phyloP scores from a whole-genome alignment of 2,113 vertebrate genomes.

The Rhipidura dahli region DNA sequence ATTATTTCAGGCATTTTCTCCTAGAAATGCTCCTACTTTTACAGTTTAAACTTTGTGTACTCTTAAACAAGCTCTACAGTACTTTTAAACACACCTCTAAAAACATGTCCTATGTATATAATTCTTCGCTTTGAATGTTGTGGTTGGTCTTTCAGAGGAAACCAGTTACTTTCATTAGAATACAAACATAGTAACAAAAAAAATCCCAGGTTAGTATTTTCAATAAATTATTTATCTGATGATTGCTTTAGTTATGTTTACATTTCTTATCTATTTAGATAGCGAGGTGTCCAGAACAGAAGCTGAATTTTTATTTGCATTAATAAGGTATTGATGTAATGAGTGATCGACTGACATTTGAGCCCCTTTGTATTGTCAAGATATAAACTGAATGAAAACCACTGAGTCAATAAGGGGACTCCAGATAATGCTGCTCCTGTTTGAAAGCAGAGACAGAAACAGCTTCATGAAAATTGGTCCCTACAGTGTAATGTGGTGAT shows the following conservation, averaged over 20 bases:
- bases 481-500: neutral
- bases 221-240: neutral
- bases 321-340: neutral
- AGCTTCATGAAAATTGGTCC: neutral
- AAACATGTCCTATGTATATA: neutral
- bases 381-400: neutral
- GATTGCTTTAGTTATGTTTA: neutral
- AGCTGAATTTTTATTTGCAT: neutral
- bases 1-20: neutral
- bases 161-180: fast-evolving
- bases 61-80: neutral
- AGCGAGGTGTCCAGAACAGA: neutral
- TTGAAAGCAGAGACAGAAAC: neutral
- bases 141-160: neutral
- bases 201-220: neutral
- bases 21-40: neutral
- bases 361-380: neutral
- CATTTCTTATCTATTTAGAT: neutral
- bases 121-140: neutral
- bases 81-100: neutral
- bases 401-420: neutral
- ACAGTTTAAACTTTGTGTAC: neutral
- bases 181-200: neutral
- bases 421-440: neutral
- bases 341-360: neutral